These are phyloP conservation scores for Mythimna lalbum DNA, from an alignment of 2,888 invertebrate genomes.

Conservation along the genomic window DNA sequence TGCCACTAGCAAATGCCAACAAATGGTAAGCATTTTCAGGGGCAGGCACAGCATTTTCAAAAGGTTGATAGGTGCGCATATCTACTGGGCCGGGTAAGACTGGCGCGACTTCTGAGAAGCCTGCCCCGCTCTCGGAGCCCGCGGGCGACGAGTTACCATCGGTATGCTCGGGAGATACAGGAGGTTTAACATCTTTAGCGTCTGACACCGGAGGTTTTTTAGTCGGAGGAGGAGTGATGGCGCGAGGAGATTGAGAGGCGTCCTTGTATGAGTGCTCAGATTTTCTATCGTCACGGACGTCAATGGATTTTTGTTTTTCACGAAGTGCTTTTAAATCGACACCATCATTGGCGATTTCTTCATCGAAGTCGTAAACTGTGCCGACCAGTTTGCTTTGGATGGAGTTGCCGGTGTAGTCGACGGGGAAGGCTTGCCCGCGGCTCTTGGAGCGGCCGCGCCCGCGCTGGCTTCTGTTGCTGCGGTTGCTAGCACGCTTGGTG, in stretches of 20 bases:
- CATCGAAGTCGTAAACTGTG: conserved; percentile 97
- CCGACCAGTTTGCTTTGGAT: conserved; percentile 95
- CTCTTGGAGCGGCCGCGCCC: conserved; percentile 89
- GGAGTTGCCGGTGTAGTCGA: conserved; percentile 91
- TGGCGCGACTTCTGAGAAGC: conserved; percentile 92
- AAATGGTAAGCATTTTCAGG: conserved; percentile 92
- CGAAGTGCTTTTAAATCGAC: conserved; percentile 95
- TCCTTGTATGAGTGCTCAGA: conserved; percentile 90
- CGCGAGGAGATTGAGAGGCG: conserved; percentile 91
- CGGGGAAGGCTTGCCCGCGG: conserved; percentile 79
- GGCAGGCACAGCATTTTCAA: conserved; percentile 90
- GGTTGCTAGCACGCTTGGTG: conserved; percentile 80
- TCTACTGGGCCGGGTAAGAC: conserved; percentile 96
- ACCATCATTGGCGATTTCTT: conserved; percentile 94
- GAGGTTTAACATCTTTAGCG: conserved; percentile 85
- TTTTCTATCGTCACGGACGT: conserved; percentile 91
- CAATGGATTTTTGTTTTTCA: conserved; percentile 94
- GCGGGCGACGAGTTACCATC: conserved; percentile 71
- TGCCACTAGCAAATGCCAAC: conserved; percentile 92
- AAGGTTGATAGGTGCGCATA: conserved; percentile 95
- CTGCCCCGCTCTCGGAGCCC: conserved; percentile 70
- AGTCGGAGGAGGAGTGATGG: conserved; percentile 86
- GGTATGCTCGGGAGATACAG: conserved; percentile 81
- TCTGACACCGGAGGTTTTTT: conserved; percentile 82
- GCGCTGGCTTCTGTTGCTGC: conserved; percentile 85